Percentiles rank a stretch among this genome's conserved stretches.
Conservation (phyloP, 2,888 invertebrate species). For the Luperina nickerlii region DNA sequence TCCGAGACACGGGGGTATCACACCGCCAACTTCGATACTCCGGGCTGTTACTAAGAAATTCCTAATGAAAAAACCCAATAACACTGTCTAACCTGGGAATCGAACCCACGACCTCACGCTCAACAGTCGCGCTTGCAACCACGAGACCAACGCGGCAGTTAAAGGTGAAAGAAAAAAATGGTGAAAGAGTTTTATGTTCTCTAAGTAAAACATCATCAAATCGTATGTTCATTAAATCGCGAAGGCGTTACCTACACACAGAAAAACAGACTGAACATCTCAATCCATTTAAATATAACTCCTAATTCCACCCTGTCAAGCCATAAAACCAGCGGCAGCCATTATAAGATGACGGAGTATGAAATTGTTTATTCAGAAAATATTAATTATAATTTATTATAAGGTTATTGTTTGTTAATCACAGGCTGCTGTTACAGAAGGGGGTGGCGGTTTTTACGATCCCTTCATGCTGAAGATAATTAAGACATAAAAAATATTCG, state of each 20-base stretch:
- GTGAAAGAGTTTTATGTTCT: too few relatives aligned
- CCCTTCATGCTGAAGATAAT: slow-evolving; percentile 71
- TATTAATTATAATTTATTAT: slow-evolving; percentile 78
- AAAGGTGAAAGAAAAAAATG: too few relatives aligned
- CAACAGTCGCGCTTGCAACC: background rate
- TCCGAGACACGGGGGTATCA: background rate
- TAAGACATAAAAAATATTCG: slow-evolving; percentile 79
- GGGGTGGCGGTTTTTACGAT: slow-evolving; percentile 69
- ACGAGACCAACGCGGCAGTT: background rate
- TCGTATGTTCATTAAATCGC: background rate
- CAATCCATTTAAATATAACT: slow-evolving; percentile 28
- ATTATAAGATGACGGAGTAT: slow-evolving; percentile 52
- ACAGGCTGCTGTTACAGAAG: slow-evolving; percentile 64
- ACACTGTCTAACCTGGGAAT: background rate
- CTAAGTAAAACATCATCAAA: background rate
- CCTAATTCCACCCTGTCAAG: slow-evolving; percentile 30
- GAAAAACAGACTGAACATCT: slow-evolving; percentile 12
- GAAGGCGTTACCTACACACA: background rate
- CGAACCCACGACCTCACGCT: background rate
- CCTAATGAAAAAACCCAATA: background rate
- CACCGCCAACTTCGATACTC: background rate
- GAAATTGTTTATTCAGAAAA: slow-evolving; percentile 72
- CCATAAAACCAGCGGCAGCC: slow-evolving; percentile 53
- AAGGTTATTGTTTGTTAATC: slow-evolving; percentile 80
- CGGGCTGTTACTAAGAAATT: background rate